Base-by-base conservation (phyloP, 2,113 vertebrate genomes). In the Seriola aureovittata region DNA sequence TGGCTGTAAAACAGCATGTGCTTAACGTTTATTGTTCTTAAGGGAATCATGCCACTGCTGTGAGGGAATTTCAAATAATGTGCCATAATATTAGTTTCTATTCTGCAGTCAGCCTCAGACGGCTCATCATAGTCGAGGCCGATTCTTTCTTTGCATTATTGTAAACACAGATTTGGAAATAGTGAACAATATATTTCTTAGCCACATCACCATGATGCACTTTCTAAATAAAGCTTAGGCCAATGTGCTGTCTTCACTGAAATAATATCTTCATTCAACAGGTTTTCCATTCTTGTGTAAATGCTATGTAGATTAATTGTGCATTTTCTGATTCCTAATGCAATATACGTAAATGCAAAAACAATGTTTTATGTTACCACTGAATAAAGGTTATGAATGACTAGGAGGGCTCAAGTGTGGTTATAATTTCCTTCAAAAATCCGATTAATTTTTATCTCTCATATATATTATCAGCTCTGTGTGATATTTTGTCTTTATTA, bases 1-100 rank as follows among this genome's bases (percentile, higher is more conserved):
- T 25, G n/a, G 25, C 16, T 77, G 60, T 81, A 80, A 91, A 91
- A 81, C 83, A 85, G 71, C 44, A 76, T 86, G 85, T 34, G 57
- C 8, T 48, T 71, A 32, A 79, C 40, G 8, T 80, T 68, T 69
- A 74, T 65, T 62, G n/a, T 36, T 32, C 66, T 11, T 74, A 8
- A 25, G 52, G 87, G 44, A 79, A 67, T 75, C 46, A 17, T 46
- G n/a, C 29, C 55, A 54, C 60, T 75, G 78, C 65, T 85, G 81
- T 75, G 82, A 80, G 44, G 64, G 23, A 60, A 76, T 81, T 76
- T 78, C n/a, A 0, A 75, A 75, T 67, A 74, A 68, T 42, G 34
- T 23, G 29, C 32, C 38, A 40, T 63, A 68, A 73, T 70, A 50
- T 80, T 10, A 21, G 71, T 70, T 75, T 74, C 54, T 71, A 32